Conservation (phyloP, 2,113 vertebrate species). For the Odobenus rosmarus region DNA sequence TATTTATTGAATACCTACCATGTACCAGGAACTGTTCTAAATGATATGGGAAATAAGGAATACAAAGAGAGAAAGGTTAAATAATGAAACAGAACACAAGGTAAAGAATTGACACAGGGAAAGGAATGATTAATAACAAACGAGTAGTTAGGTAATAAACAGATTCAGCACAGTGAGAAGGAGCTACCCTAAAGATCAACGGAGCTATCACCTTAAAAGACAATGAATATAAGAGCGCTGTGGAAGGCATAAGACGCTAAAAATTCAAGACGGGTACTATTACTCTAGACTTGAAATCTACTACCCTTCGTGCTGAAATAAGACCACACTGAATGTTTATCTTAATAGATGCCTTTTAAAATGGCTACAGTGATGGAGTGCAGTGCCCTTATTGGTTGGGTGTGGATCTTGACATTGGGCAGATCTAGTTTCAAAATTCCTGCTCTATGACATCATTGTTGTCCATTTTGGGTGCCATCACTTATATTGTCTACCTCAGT, state of each 20-base stretch:
- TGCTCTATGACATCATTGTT: neutral
- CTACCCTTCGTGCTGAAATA: neutral
- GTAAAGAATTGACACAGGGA: neutral
- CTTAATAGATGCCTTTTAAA: neutral
- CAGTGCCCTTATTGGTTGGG: neutral
- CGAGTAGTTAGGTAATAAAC: neutral
- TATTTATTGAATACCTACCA: neutral
- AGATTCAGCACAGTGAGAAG: neutral
- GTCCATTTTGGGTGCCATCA: neutral
- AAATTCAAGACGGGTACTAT: neutral
- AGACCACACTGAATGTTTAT: neutral
- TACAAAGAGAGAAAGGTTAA: neutral
- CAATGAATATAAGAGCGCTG: neutral
- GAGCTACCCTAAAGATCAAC: neutral
- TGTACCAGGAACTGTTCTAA: neutral
- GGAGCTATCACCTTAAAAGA: neutral
- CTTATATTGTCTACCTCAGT: neutral
- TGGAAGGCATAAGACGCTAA: neutral
- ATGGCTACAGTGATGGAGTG: neutral
- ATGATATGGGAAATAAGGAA: neutral
- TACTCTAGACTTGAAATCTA: neutral
- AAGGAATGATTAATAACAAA: neutral
- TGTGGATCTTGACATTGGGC: neutral
- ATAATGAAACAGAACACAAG: neutral
- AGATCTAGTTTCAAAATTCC: neutral